phyloP scores from a whole-genome alignment of 1,140 invertebrate species.

The Leguminivora glycinivorella region DNA sequence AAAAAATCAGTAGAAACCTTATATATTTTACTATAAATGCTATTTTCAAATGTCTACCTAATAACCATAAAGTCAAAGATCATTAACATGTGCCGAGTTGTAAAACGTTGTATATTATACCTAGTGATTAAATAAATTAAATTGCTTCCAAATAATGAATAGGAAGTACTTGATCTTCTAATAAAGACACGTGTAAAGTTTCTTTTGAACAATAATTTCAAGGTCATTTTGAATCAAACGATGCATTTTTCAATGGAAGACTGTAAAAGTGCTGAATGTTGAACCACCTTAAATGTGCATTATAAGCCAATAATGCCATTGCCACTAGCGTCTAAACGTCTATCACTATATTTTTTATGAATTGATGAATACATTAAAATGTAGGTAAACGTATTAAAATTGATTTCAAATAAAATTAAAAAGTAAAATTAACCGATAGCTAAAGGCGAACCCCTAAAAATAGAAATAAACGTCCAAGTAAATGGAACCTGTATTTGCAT shows the following conservation, averaged over 20 bases:
- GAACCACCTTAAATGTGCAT: background rate
- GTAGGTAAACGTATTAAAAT: background rate
- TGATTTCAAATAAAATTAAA: background rate
- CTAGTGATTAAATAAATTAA: background rate
- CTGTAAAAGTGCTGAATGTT: no score
- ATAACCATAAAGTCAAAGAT: background rate
- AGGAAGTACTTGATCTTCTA: background rate
- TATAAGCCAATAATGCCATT: background rate
- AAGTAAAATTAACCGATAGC: background rate
- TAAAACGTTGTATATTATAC: no score
- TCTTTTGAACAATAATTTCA: background rate
- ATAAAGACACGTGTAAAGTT: background rate
- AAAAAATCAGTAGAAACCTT: background rate
- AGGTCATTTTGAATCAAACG: background rate
- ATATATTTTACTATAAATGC: background rate
- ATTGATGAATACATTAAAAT: background rate
- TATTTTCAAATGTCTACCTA: background rate
- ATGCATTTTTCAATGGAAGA: no score
- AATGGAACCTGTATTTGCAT: background rate
- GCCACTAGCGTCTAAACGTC: background rate
- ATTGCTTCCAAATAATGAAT: background rate
- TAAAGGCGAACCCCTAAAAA: background rate
- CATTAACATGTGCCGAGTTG: constrained; percentile 5
- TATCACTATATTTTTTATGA: background rate
- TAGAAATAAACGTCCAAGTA: background rate